Conservation (phyloP, 1,140 invertebrate genomes). For the Tetragnatha versicolor region DNA sequence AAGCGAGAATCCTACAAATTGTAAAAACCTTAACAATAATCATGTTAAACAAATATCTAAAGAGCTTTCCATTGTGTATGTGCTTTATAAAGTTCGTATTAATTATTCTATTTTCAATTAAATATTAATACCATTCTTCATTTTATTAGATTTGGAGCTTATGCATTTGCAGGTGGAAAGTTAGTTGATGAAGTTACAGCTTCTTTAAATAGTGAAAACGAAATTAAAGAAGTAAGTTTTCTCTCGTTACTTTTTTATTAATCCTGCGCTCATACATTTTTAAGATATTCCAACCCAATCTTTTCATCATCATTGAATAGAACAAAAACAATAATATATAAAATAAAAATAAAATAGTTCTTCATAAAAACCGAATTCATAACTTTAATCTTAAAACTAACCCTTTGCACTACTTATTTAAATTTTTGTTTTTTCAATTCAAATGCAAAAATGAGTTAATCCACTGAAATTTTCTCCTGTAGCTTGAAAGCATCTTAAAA, state of each 20-base stretch:
- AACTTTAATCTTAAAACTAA: background rate
- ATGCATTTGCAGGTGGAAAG: slow-evolving; percentile 69
- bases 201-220: slow-evolving; percentile 75
- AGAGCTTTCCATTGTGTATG: too few relatives aligned
- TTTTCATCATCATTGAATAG: background rate
- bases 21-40: too few relatives aligned
- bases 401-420: background rate
- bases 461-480: slow-evolving; percentile 54
- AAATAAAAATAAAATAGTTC: background rate
- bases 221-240: slow-evolving; percentile 75
- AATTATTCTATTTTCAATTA: background rate
- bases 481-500: slow-evolving; percentile 61
- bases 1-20: too few relatives aligned
- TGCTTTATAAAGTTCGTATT: too few relatives aligned
- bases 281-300: background rate
- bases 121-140: background rate
- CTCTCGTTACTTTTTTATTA: background rate
- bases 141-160: slow-evolving; percentile 35
- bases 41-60: too few relatives aligned
- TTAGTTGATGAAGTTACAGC: slow-evolving; percentile 76
- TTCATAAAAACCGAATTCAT: background rate
- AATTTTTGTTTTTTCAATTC: background rate
- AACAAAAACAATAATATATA: background rate
- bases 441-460: background rate
- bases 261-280: background rate